These are phyloP conservation scores for Aphaenogaster rudis DNA, from an alignment of 1,140 invertebrate genomes.

Conservation along the genomic window DNA sequence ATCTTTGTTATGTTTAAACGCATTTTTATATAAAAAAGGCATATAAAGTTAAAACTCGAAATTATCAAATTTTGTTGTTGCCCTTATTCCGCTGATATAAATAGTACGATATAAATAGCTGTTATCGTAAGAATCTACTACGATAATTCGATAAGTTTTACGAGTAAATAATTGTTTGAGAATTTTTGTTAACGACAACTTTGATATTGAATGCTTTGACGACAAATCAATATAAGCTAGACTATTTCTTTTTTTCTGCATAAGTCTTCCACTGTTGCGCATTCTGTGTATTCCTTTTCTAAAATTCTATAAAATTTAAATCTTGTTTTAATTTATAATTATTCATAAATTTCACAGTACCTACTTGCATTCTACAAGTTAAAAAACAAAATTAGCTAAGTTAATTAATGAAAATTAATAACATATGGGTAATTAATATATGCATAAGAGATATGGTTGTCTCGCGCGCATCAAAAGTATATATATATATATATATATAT, in stretches of 20 bases:
- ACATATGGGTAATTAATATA: too few relatives aligned
- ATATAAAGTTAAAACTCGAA: not conserved
- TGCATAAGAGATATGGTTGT: too few relatives aligned
- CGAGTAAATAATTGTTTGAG: not conserved
- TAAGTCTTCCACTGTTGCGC: not conserved
- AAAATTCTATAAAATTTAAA: not conserved
- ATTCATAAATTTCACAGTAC: not conserved
- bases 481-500: too few relatives aligned
- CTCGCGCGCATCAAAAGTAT: too few relatives aligned
- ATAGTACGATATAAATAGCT: not conserved
- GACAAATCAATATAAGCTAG: too few relatives aligned
- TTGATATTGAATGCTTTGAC: too few relatives aligned
- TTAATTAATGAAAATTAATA: not conserved
- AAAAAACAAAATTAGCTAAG: not conserved
- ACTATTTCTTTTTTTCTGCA: not conserved
- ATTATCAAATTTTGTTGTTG: not conserved
- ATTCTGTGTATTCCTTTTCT: not conserved
- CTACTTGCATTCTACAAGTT: not conserved
- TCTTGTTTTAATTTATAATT: conserved; percentile 3
- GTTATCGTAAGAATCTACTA: not conserved
- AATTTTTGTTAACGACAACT: not conserved
- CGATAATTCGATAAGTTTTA: too few relatives aligned
- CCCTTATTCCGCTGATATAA: too few relatives aligned
- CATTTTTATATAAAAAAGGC: not conserved
- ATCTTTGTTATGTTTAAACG: not conserved